Evolutionary conservation across 2,113 vertebrate genomes (phyloP).

Genomic region (Hydropotes inermis): DNA sequence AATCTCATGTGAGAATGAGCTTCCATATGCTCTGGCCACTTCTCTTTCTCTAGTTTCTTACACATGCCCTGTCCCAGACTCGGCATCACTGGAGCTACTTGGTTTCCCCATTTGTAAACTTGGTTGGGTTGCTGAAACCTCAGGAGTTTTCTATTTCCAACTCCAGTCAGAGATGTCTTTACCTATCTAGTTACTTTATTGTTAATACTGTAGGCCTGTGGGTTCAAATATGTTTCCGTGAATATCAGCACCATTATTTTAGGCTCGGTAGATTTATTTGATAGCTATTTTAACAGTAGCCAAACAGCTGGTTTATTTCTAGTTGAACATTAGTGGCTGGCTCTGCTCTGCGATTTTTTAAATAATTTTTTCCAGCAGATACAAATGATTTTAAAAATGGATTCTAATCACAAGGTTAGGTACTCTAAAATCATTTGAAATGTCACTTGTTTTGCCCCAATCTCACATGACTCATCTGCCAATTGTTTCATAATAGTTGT

Average conservation of each 20-base stretch:
- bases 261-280: slow-evolving; percentile 72
- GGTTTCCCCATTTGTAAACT: slow-evolving; percentile 59
- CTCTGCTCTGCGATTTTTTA: slow-evolving; percentile 58
- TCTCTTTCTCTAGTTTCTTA: slow-evolving; percentile 38
- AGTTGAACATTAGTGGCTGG: slow-evolving; percentile 61
- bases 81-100: not conserved
- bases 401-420: slow-evolving; percentile 78
- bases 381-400: slow-evolving; percentile 52
- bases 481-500: slow-evolving; percentile 77
- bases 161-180: slow-evolving; percentile 74
- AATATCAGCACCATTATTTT: slow-evolving; percentile 70
- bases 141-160: slow-evolving; percentile 69
- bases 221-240: slow-evolving; percentile 72
- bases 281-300: slow-evolving; percentile 70
- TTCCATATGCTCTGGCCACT: slow-evolving; percentile 52
- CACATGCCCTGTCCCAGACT: not conserved
- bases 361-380: slow-evolving; percentile 76
- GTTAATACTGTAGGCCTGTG: slow-evolving; percentile 67
- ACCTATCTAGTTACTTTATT: slow-evolving; percentile 73
- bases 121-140: slow-evolving; percentile 70
- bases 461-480: slow-evolving; percentile 71
- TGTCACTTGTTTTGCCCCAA: slow-evolving; percentile 68
- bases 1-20: not conserved
- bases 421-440: slow-evolving; percentile 72
- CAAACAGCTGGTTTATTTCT: slow-evolving; percentile 67